phyloP scores from a whole-genome alignment of 1,140 invertebrate genomes.

The Triops longicaudatus region DNA sequence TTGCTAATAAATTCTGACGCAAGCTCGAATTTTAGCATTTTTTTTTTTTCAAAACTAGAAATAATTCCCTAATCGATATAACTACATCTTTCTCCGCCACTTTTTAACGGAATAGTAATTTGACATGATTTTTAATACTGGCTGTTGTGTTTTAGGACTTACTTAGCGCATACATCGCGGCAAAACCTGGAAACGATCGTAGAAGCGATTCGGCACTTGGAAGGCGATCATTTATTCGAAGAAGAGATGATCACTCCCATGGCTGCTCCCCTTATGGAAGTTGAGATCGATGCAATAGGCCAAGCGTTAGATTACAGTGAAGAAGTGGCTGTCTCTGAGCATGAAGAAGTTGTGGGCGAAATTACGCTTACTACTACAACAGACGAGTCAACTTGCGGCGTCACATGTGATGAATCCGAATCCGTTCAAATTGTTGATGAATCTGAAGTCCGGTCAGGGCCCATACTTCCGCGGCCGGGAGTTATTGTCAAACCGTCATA shows the following conservation, averaged over 20 bases:
- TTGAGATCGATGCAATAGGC: conserved; percentile 23
- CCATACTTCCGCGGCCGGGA: background rate
- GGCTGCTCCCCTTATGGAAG: conserved; percentile 22
- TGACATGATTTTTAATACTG: background rate
- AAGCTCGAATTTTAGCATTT: too few species aligned
- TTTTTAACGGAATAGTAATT: background rate
- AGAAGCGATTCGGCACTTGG: conserved; percentile 90
- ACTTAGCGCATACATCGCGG: conserved; percentile 68
- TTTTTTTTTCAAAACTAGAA: too few species aligned
- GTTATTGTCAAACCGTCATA: background rate
- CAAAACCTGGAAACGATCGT: conserved; percentile 96
- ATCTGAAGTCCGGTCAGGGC: background rate
- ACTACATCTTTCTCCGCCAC: too few species aligned
- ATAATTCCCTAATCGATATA: too few species aligned
- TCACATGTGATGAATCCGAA: background rate
- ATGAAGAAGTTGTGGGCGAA: conserved; percentile 20
- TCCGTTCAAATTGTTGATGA: background rate
- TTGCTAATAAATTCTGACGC: too few species aligned
- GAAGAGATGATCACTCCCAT: conserved; percentile 45
- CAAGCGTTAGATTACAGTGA: conserved; percentile 25
- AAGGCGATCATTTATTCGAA: conserved; percentile 83
- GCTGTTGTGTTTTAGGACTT: conserved; percentile 45
- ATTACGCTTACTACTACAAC: background rate
- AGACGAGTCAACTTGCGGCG: background rate
- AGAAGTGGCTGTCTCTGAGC: conserved; percentile 15